These are phyloP conservation scores for Oncorhynchus clarkii DNA, from an alignment of 2,113 vertebrate species.

Conservation along the genomic window DNA sequence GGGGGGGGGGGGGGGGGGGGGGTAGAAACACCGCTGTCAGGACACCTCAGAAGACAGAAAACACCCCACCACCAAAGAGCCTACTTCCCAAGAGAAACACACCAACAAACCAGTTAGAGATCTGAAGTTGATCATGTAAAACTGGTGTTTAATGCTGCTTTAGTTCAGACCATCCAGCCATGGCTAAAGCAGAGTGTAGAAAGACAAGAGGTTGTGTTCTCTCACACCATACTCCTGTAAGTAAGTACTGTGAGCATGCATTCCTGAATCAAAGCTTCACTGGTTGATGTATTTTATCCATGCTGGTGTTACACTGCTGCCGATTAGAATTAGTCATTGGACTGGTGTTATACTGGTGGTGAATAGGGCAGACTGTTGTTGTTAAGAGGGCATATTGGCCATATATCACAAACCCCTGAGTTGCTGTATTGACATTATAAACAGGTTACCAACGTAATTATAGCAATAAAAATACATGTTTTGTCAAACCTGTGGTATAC, in stretches of 20 bases:
- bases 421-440: too few relatives aligned
- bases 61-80: neutral
- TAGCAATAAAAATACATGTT: too few relatives aligned
- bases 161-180: slow-evolving; percentile 56
- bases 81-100: slow-evolving; percentile 26
- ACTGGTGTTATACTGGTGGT: neutral
- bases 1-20: neutral
- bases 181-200: slow-evolving; percentile 24
- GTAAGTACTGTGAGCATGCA: slow-evolving; percentile 58
- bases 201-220: slow-evolving; percentile 15
- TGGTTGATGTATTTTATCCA: slow-evolving; percentile 45
- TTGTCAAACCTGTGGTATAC: too few relatives aligned
- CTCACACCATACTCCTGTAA: slow-evolving; percentile 26
- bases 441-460: too few relatives aligned
- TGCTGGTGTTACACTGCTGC: slow-evolving; percentile 41
- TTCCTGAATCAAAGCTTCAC: slow-evolving; percentile 36
- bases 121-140: slow-evolving; percentile 25
- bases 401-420: too few relatives aligned
- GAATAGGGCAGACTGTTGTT: slow-evolving; percentile 37
- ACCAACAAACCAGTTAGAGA: slow-evolving; percentile 48
- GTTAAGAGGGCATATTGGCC: slow-evolving; percentile 50
- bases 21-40: slow-evolving; percentile 41
- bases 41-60: slow-evolving; percentile 44
- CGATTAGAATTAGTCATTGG: too few relatives aligned
- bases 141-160: neutral